A percentile compares a stretch with the other conserved stretches of the same genome.
These are phyloP conservation scores for Hippoglossus hippoglossus DNA, from an alignment of 2,797 vertebrate species.

Conservation along the genomic window DNA sequence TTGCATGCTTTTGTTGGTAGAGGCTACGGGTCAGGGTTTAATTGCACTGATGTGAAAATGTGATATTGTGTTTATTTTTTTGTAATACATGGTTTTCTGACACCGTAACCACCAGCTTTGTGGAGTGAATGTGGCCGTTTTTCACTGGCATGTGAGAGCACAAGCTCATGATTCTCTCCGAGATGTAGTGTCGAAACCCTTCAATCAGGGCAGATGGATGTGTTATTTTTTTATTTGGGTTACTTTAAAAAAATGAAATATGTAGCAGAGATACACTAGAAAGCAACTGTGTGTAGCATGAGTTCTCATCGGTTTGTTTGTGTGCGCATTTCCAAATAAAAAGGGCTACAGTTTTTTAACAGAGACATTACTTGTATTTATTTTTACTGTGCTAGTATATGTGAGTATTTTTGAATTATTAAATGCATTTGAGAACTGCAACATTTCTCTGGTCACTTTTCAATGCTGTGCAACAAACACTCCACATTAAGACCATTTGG, in stretches of 20 bases:
- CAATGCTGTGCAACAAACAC: conserved; percentile 1
- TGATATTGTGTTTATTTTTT: conserved; percentile 73
- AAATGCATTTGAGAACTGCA: conserved; percentile 74
- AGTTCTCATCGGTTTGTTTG: conserved; percentile 72
- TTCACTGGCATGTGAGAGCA: conserved; percentile 73
- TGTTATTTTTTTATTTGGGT: conserved; percentile 53
- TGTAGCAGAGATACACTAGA: conserved; percentile 79
- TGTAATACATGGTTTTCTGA: conserved; percentile 66
- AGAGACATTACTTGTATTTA: conserved; percentile 68
- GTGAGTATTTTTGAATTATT: conserved; percentile 64
- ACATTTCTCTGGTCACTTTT: conserved; percentile 31
- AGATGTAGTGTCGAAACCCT: conserved; percentile 63
- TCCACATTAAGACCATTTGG: conserved; percentile 37
- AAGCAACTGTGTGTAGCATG: conserved; percentile 82
- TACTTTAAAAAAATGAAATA: conserved; percentile 58
- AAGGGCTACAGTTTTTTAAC: conserved; percentile 84
- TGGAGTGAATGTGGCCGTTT: conserved; percentile 72
- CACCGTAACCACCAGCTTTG: conserved; percentile 62
- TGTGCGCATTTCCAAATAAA: conserved; percentile 76
- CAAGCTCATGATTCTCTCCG: conserved; percentile 61
- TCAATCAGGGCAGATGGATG: conserved; percentile 60
- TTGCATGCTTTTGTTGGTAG: conserved; percentile 83
- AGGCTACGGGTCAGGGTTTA: conserved; percentile 80
- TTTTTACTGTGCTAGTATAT: conserved; percentile 71
- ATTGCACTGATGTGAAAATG: conserved; percentile 82